A percentile compares a stretch with the other conserved stretches of the same genome.
These are phyloP conservation scores for Gryllus longicercus DNA, from an alignment of 2,888 invertebrate species.

Conservation along the genomic window DNA sequence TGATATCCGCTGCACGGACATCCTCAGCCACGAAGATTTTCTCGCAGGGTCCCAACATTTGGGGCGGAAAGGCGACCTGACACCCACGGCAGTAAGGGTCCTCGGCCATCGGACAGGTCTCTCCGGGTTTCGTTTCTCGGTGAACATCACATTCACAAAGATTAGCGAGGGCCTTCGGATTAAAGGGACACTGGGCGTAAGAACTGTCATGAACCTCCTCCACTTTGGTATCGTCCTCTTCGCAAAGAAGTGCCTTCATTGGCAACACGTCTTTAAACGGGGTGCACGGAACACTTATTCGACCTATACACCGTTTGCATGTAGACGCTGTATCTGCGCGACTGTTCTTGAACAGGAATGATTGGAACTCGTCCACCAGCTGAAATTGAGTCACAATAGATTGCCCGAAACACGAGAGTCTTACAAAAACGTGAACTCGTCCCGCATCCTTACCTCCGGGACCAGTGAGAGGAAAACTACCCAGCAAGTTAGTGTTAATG, in stretches of 20 bases:
- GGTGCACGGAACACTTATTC: neutral
- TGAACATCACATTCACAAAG: constrained; percentile 4
- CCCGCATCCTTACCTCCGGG: constrained; percentile 47
- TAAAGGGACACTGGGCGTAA: neutral
- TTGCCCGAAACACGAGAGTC: constrained; percentile 65
- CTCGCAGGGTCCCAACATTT: neutral
- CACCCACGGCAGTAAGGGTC: neutral
- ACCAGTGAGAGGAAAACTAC: neutral
- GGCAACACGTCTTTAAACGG: neutral
- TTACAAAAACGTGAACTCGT: constrained; percentile 58
- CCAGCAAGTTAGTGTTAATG: neutral
- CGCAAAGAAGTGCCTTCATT: neutral
- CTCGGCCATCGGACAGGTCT: neutral
- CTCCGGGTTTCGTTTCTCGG: neutral
- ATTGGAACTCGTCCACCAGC: neutral
- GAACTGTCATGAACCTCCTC: neutral
- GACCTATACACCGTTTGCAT: neutral
- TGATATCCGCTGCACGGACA: neutral
- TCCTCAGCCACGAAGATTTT: neutral
- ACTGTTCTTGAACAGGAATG: constrained; percentile 18
- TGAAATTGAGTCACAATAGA: constrained; percentile 54
- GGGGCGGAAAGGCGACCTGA: neutral
- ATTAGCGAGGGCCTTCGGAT: neutral
- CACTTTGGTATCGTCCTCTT: neutral
- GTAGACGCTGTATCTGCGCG: neutral